Conservation (phyloP, 2,888 invertebrate genomes). For the Spodoptera exigua region DNA sequence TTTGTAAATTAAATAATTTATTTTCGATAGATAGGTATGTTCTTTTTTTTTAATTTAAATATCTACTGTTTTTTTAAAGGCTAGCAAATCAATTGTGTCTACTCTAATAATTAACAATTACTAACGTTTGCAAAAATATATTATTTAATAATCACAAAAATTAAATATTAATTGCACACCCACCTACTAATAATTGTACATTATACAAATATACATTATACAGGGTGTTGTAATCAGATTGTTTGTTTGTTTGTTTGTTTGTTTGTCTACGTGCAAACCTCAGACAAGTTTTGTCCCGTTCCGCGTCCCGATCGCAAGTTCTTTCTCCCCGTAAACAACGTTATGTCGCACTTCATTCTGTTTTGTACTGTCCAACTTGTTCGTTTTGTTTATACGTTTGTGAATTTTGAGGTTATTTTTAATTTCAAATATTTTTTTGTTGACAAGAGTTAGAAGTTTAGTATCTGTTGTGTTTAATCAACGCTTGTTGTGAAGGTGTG, state of each 20-base stretch:
- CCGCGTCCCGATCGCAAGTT: conserved; percentile 68
- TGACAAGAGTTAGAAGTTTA: background rate
- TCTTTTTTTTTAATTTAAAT: no score
- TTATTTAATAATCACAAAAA: no score
- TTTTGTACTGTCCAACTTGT: conserved; percentile 47
- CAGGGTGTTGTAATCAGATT: conserved; percentile 62
- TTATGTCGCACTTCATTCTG: conserved; percentile 58
- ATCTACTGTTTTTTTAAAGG: no score
- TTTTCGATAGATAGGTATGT: no score
- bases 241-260: conserved; percentile 63
- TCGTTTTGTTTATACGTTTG: conserved; percentile 33
- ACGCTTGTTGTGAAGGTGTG: no score
- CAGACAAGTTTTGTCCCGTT: conserved; percentile 62
- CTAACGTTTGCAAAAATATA: no score
- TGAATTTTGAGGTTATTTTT: conserved; percentile 23
- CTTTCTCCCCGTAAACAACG: conserved; percentile 71
- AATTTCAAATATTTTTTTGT: conserved; percentile 16
- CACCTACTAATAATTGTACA: no score
- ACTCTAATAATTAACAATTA: no score
- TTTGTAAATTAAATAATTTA: no score
- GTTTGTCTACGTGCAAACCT: conserved; percentile 56
- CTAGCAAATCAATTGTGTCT: no score
- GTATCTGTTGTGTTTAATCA: background rate
- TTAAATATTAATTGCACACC: no score
- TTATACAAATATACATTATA: background rate